Conservation (phyloP, 2,888 invertebrate species). For the Callyntrura guangdongensis region DNA sequence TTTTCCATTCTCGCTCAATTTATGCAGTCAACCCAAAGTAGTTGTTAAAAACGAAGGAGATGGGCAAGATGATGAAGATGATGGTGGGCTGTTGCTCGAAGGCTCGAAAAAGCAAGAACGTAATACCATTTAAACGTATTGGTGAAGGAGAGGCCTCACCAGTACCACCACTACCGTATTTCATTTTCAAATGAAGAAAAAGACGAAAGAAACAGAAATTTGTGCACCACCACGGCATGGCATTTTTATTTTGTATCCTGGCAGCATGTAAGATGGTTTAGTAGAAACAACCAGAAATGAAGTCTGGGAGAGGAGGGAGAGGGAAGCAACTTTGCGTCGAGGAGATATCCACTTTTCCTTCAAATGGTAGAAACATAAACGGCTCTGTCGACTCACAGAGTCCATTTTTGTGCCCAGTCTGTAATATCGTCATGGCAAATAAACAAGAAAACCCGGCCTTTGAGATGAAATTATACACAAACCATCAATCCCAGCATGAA, state of each 20-base stretch:
- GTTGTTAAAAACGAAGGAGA: conserved; percentile 20
- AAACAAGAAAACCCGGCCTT: conserved; percentile 48
- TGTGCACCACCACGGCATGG: neutral
- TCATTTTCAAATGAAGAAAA: conserved; percentile 35
- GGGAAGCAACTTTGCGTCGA: conserved; percentile 17
- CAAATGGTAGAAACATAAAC: conserved; percentile 11
- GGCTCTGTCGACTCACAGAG: conserved; percentile 8
- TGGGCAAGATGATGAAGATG: conserved; percentile 21
- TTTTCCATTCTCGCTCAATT: conserved; percentile 83
- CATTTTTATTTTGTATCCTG: neutral
- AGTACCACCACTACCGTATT: conserved; percentile 16
- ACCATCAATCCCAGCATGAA: conserved; percentile 85
- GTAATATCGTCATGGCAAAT: conserved; percentile 1
- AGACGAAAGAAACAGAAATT: neutral
- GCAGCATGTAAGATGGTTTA: neutral
- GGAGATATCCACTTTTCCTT: conserved; percentile 38
- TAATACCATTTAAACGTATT: neutral
- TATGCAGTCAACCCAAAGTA: conserved; percentile 81
- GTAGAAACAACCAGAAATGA: conserved; percentile 25
- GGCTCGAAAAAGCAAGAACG: conserved; percentile 36
- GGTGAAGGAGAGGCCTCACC: conserved; percentile 42
- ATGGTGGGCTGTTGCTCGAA: conserved; percentile 47
- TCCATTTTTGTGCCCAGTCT: conserved; percentile 44
- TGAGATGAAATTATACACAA: conserved; percentile 73
- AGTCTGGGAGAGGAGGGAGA: neutral